These are phyloP conservation scores for Atherinosoma microstoma DNA, from an alignment of 2,797 vertebrate genomes.

Conservation along the genomic window DNA sequence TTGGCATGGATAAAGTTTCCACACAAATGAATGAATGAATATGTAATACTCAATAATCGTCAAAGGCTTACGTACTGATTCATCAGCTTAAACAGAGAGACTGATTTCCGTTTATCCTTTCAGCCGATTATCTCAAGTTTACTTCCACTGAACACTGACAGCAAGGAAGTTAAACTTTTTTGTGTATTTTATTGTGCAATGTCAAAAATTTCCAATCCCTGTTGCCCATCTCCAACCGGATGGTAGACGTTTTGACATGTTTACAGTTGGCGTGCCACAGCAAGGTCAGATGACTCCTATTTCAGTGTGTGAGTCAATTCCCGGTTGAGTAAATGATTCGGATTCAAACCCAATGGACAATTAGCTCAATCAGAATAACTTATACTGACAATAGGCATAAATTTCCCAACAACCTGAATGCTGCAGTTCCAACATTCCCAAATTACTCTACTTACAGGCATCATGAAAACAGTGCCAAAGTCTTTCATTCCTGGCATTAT, in stretches of 20 bases:
- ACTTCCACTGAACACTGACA: constrained; percentile 10
- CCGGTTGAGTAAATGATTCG: constrained; percentile 20
- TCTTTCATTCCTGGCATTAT: no score
- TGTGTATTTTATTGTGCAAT: constrained; percentile 54
- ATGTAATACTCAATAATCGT: not conserved
- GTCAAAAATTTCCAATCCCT: constrained; percentile 16
- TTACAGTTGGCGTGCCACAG: constrained; percentile 36
- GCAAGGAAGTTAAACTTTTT: constrained; percentile 28
- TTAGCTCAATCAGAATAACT: not conserved
- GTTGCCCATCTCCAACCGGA: not conserved
- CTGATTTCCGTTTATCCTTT: not conserved
- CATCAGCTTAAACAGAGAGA: not conserved
- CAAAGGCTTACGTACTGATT: constrained; percentile 1
- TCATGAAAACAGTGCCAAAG: not conserved
- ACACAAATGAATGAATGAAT: not conserved
- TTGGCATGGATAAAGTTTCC: not conserved
- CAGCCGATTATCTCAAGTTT: not conserved
- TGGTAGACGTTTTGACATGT: constrained; percentile 30
- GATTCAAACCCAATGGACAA: constrained; percentile 22
- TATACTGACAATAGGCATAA: not conserved
- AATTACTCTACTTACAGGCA: no score
- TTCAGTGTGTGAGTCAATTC: constrained; percentile 57
- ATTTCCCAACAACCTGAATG: not conserved
- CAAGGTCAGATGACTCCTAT: constrained; percentile 51
- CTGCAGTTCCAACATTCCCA: no score